Conservation (phyloP, 2,888 invertebrate genomes). For the Acanthoscelides obtectus region DNA sequence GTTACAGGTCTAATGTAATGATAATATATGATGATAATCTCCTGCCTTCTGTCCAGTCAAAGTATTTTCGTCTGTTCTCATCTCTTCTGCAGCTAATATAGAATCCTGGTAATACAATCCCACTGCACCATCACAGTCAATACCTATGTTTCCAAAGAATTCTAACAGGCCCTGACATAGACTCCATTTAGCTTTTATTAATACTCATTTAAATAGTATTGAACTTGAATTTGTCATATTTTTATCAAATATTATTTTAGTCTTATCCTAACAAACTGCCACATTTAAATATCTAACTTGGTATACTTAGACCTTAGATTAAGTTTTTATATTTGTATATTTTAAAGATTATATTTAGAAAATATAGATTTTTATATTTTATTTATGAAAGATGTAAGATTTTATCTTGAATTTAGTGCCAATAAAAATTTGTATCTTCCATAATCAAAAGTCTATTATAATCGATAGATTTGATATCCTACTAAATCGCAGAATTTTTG, state of each 20-base stretch:
- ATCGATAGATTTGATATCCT: too few relatives aligned
- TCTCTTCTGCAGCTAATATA: too few relatives aligned
- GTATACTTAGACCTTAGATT: background rate
- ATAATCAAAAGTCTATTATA: background rate
- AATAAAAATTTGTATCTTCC: constrained; percentile 18
- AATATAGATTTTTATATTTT: constrained; percentile 17
- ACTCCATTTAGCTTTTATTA: background rate
- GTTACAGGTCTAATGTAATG: too few relatives aligned
- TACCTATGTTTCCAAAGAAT: background rate
- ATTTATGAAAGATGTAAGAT: constrained; percentile 14
- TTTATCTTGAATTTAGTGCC: constrained; percentile 18
- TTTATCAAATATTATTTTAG: background rate
- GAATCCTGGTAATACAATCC: too few relatives aligned
- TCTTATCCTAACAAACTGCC: background rate
- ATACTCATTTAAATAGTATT: background rate
- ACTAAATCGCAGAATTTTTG: too few relatives aligned
- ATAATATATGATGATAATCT: too few relatives aligned
- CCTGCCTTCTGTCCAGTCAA: too few relatives aligned
- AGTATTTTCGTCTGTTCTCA: too few relatives aligned
- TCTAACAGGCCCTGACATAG: background rate
- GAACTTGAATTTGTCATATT: background rate
- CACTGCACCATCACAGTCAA: background rate
- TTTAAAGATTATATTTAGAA: constrained; percentile 10
- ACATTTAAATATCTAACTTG: background rate
- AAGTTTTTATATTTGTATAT: constrained; percentile 9